Base-by-base conservation (phyloP, 2,797 vertebrate genomes). In the Menidia menidia region DNA sequence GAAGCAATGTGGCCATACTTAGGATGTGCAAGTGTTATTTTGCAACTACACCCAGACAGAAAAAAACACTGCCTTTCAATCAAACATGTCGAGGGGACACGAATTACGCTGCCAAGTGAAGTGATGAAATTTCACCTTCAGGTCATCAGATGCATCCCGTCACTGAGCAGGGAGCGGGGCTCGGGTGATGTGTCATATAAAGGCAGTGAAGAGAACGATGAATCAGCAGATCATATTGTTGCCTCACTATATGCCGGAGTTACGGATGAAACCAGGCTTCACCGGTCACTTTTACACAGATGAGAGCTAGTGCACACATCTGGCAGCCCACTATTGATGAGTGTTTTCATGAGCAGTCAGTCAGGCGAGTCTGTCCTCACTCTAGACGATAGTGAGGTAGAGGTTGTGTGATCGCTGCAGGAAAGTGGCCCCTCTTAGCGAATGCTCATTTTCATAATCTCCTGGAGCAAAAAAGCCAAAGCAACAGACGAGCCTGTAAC, bases 121-220 rank as follows among this genome's bases (percentile, higher is more conserved):
- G 47, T 60, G 77, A 65, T 75, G 64, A 78, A 78, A 81, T 76
- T 80, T 79, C 77, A 68, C 55, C 78, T 77, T 35, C 6, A 15
- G 53, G 82, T 61, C 30, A 71, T 68, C 4, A 52, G 63, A 73
- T 19, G 57, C 39, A 56, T 75, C 58, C 55, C 10, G 68, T 72
- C 64, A 66, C 44, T 15, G 47, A 79, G 71, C 56, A 53, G 68
- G 59, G 55, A 64, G 45, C 45, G 64, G 60, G 64, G 18, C 4
- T 48, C 52, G 61, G 55, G 59, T 45, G 35, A 60, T 25, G 54
- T 64, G 64, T 70, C 69, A 82, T 43, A 15, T 64, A 18, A 52
- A 75, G 71, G 57, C 15, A 73, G 59, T 56, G 67, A 50, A 32
- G 18, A 63, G 39, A 16, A 33, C 48, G 35, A 42, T n/a, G 39